These are phyloP conservation scores for Elysia crispata DNA, from an alignment of 2,888 invertebrate species.

Conservation along the genomic window DNA sequence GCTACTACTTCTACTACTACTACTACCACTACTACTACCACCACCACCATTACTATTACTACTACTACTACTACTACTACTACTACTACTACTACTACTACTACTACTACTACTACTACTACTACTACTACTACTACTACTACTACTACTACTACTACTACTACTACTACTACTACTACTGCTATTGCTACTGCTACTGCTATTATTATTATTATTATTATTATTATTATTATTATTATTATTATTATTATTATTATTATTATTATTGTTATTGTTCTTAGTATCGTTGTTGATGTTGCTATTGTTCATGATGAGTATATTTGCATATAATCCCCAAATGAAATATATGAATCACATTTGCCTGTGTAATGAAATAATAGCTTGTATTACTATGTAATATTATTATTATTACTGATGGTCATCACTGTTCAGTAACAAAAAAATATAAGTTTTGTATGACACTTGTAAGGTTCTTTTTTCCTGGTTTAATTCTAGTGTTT, in stretches of 20 bases:
- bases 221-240: constrained; percentile 19
- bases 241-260: constrained; percentile 5
- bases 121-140: neutral
- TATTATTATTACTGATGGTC: no score
- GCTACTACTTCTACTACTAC: no score
- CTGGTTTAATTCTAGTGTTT: no score
- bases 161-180: constrained; percentile 4
- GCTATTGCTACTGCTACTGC: neutral
- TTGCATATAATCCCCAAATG: no score
- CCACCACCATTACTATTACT: constrained; percentile 24
- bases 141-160: constrained; percentile 18
- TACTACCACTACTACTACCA: constrained; percentile 25
- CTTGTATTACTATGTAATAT: no score
- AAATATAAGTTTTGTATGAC: no score
- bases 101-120: constrained; percentile 38
- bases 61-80: constrained; percentile 40
- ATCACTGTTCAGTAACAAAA: no score
- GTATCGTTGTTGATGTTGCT: no score
- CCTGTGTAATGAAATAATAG: no score
- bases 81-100: constrained; percentile 41
- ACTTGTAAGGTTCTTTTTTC: no score
- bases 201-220: constrained; percentile 26
- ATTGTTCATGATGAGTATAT: no score
- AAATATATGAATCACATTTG: no score
- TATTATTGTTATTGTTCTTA: neutral